Percentiles rank a stretch among this genome's conserved stretches.
These are phyloP conservation scores for Rafetus swinhoei DNA, from an alignment of 2,113 vertebrate species.

Conservation along the genomic window DNA sequence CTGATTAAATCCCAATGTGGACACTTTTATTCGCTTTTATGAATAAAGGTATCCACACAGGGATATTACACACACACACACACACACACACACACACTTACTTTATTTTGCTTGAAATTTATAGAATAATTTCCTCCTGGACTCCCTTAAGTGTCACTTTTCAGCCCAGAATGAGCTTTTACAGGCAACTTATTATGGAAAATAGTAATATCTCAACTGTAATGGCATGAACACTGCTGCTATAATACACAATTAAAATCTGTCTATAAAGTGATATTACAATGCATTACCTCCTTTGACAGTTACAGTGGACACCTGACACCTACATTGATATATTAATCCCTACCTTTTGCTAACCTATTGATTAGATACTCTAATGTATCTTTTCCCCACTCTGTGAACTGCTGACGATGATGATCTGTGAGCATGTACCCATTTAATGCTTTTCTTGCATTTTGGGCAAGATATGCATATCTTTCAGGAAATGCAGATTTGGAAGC, in stretches of 20 bases:
- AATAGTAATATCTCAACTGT: conserved; percentile 17
- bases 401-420: not conserved
- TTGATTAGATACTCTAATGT: conserved; percentile 36
- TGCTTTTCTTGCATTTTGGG: not conserved
- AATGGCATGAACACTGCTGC: not conserved
- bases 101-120: not conserved
- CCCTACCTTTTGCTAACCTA: conserved; percentile 50
- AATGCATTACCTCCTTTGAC: conserved; percentile 41
- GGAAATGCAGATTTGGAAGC: not conserved
- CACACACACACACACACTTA: too few relatives aligned
- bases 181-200: not conserved
- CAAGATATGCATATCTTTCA: not conserved
- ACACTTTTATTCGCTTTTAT: not conserved
- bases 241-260: conserved; percentile 39
- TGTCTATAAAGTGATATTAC: conserved; percentile 5
- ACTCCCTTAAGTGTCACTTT: not conserved
- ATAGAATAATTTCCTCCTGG: not conserved
- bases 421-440: not conserved
- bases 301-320: conserved; percentile 15
- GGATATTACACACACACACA: too few relatives aligned
- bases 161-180: conserved; percentile 20
- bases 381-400: conserved; percentile 18
- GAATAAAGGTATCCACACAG: too few relatives aligned
- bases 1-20: not conserved
- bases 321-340: not conserved